phyloP scores from a whole-genome alignment of 2,113 vertebrate genomes.

The Daphoenositta chrysoptera region DNA sequence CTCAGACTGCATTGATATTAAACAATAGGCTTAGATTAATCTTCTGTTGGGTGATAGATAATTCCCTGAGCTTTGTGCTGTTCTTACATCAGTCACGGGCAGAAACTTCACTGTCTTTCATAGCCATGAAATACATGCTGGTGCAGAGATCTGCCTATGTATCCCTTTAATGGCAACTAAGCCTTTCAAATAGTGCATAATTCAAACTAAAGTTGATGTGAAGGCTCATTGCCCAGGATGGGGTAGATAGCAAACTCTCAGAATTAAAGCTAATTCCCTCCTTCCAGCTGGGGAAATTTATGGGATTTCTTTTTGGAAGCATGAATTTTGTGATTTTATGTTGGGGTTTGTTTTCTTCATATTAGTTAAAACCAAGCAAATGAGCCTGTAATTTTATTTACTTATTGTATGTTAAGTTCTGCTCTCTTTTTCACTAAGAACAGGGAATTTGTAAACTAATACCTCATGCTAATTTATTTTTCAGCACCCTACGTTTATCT shows the following conservation, averaged over 20 bases:
- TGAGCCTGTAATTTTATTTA: not conserved
- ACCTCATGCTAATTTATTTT: slow-evolving; percentile 38
- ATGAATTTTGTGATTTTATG: not conserved
- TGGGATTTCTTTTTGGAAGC: not conserved
- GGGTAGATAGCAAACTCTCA: not conserved
- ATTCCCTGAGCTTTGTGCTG: not conserved
- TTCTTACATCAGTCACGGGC: not conserved
- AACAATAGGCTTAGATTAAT: slow-evolving; percentile 9
- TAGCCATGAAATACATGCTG: not conserved
- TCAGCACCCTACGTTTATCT: slow-evolving; percentile 79
- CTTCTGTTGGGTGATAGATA: not conserved
- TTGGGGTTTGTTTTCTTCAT: not conserved
- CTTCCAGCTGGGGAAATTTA: not conserved
- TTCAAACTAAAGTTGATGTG: not conserved
- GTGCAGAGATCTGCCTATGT: not conserved
- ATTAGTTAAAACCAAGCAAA: not conserved
- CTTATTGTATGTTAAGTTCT: not conserved
- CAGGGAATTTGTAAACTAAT: not conserved
- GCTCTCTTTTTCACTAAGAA: not conserved
- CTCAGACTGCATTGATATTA: not conserved
- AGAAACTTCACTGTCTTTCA: not conserved
- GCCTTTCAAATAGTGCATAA: not conserved
- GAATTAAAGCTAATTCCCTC: not conserved
- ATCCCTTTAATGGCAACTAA: not conserved
- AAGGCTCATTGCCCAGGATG: not conserved